A percentile compares a stretch with the other conserved stretches of the same genome.
Conservation (phyloP, 2,888 invertebrate species). For the Schizotus pectinicornis region DNA sequence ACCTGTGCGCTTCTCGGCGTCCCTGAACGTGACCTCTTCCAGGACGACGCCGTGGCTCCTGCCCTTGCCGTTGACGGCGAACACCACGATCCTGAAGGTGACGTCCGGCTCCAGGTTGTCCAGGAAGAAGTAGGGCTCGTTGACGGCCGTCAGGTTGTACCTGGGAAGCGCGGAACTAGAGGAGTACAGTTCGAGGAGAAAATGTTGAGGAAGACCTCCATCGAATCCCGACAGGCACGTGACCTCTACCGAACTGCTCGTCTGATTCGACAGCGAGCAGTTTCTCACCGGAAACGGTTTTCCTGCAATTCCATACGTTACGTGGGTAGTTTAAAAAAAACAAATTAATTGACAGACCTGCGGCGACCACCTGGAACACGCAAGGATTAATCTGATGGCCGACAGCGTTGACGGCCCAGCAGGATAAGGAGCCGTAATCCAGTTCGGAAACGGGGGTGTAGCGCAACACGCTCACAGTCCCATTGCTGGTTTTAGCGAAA, state of each 20-base stretch:
- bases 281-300: slow-evolving; percentile 86
- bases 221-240: slow-evolving; percentile 85
- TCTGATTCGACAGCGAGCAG: slow-evolving; percentile 85
- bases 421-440: slow-evolving; percentile 89
- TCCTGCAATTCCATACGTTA: slow-evolving; percentile 60
- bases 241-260: slow-evolving; percentile 78
- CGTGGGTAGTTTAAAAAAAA: neutral
- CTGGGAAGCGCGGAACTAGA: slow-evolving; percentile 57
- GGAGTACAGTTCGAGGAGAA: slow-evolving; percentile 79
- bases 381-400: slow-evolving; percentile 84
- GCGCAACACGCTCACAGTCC: slow-evolving; percentile 73
- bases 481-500: slow-evolving; percentile 74
- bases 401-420: slow-evolving; percentile 84
- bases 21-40: slow-evolving; percentile 79
- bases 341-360: slow-evolving; percentile 66
- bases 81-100: slow-evolving; percentile 77
- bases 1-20: slow-evolving; percentile 81
- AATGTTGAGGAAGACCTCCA: slow-evolving; percentile 86
- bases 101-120: slow-evolving; percentile 81
- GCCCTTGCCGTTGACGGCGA: slow-evolving; percentile 83
- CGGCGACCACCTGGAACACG: slow-evolving; percentile 87
- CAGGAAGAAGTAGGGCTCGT: slow-evolving; percentile 77
- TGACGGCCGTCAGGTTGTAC: slow-evolving; percentile 68
- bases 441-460: slow-evolving; percentile 67
- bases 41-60: slow-evolving; percentile 74